Percentiles rank a stretch among this genome's conserved stretches.
phyloP scores from a whole-genome alignment of 2,888 invertebrate genomes.

The Calliscelio sp. region DNA sequence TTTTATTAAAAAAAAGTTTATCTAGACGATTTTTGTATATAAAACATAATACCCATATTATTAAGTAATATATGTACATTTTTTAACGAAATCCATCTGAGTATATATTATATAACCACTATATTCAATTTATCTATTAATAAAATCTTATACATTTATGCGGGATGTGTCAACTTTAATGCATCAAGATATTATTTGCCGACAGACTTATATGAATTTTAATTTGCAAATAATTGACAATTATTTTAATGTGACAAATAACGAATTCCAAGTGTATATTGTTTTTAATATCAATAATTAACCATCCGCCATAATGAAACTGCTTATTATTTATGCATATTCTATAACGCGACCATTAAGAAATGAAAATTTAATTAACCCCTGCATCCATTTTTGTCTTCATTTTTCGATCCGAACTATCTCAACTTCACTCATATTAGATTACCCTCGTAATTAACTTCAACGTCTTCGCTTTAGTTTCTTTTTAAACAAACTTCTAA shows the following conservation, averaged over 20 bases:
- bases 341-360: slow-evolving; percentile 38
- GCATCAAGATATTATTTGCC: slow-evolving; percentile 7
- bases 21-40: too few species aligned
- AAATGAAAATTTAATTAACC: slow-evolving; percentile 48
- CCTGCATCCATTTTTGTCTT: slow-evolving; percentile 24
- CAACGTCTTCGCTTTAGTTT: slow-evolving; percentile 33
- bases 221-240: slow-evolving; percentile 42
- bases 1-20: neutral
- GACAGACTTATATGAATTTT: slow-evolving; percentile 21
- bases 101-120: neutral
- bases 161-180: slow-evolving; percentile 42
- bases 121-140: slow-evolving; percentile 33
- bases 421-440: slow-evolving; percentile 40
- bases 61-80: too few species aligned
- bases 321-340: slow-evolving; percentile 33
- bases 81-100: neutral
- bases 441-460: slow-evolving; percentile 54
- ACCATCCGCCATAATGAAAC: slow-evolving; percentile 1
- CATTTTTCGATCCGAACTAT: slow-evolving; percentile 22
- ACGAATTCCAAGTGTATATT: slow-evolving; percentile 45
- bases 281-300: slow-evolving; percentile 59
- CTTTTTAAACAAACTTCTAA: slow-evolving; percentile 44
- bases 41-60: too few species aligned
- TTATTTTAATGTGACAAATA: slow-evolving; percentile 37
- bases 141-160: slow-evolving; percentile 6